phyloP scores from a whole-genome alignment of 2,888 invertebrate species.

The Hermodice carunculata region DNA sequence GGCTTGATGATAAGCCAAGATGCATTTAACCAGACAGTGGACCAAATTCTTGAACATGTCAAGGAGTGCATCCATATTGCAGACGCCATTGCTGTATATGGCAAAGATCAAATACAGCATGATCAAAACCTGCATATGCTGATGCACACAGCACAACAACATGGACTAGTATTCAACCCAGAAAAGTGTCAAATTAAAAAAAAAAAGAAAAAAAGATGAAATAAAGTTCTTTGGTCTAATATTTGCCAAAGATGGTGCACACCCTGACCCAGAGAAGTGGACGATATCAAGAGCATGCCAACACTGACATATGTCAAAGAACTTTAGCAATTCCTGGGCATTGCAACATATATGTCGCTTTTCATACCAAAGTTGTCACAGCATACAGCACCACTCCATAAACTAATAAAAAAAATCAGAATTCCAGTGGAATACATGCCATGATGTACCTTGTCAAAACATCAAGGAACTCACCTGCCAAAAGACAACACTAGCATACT shows the following conservation, averaged over 20 bases:
- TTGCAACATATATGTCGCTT: not conserved
- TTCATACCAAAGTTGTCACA: slow-evolving; percentile 2
- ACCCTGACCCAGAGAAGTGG: not conserved
- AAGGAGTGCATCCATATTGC: not conserved
- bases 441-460: not conserved
- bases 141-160: not conserved
- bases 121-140: slow-evolving; percentile 5
- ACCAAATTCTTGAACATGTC: slow-evolving; percentile 23
- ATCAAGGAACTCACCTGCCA: not conserved
- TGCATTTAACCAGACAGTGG: slow-evolving; percentile 34
- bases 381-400: not conserved
- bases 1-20: slow-evolving; percentile 25
- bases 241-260: not conserved
- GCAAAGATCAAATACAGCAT: not conserved
- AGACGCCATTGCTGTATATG: slow-evolving; percentile 6
- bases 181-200: slow-evolving; percentile 2
- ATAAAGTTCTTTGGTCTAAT: slow-evolving; percentile 3
- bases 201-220: no score
- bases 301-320: not conserved
- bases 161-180: slow-evolving; percentile 1
- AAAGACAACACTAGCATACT: not conserved
- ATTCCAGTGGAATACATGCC: not conserved
- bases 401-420: slow-evolving; percentile 4
- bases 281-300: not conserved
- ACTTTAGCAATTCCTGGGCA: not conserved